Conservation (phyloP, 35 echinoderm and acorn worm genomes). For the Amphiura filiformis region DNA sequence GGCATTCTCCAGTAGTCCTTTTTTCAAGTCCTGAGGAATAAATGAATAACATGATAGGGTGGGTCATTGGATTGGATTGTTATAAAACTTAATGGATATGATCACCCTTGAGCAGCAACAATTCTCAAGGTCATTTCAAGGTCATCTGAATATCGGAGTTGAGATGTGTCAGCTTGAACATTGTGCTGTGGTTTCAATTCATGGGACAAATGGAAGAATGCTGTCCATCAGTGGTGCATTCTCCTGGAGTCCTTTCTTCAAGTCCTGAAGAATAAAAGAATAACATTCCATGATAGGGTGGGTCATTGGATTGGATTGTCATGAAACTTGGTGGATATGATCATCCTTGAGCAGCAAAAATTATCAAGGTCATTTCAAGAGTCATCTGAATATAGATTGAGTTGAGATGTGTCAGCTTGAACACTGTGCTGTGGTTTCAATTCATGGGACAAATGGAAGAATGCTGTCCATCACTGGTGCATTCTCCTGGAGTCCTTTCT, state of each 20-base stretch:
- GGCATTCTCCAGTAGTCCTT: slow-evolving; percentile 30
- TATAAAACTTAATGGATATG: no score
- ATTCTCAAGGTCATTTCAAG: no score
- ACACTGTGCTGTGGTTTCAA: slow-evolving; percentile 11
- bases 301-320: no score
- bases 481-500: slow-evolving; percentile 32
- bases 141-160: no score
- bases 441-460: slow-evolving; percentile 7
- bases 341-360: no score
- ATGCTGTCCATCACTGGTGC: slow-evolving; percentile 41
- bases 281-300: background rate
- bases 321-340: no score
- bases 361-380: no score
- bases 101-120: no score
- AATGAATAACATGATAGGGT: background rate
- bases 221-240: slow-evolving; percentile 43
- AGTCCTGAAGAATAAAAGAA: slow-evolving; percentile 21
- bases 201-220: slow-evolving; percentile 16
- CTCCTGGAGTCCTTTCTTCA: slow-evolving; percentile 23
- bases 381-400: no score
- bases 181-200: slow-evolving; percentile 4
- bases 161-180: slow-evolving; percentile 20
- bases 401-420: slow-evolving; percentile 14
- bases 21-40: slow-evolving; percentile 17
- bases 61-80: no score